A percentile compares a stretch with the other conserved stretches of the same genome.
Evolutionary conservation across 2,888 invertebrate species (phyloP).

Genomic region (Danaus chrysippus): DNA sequence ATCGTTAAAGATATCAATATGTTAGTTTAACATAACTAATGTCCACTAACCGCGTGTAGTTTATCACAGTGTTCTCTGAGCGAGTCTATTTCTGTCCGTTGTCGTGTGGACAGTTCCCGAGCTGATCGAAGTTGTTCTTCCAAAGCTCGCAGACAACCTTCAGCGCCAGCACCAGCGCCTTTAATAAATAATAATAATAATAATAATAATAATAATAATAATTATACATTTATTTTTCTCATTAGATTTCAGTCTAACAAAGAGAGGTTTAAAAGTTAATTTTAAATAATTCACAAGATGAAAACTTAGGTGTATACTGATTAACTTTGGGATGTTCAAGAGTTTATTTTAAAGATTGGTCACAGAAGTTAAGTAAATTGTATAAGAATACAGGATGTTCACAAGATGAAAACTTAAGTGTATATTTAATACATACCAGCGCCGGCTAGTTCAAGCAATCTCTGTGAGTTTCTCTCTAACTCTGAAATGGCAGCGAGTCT

Average conservation of each 20-base stretch:
- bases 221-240: neutral
- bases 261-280: no score
- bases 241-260: neutral
- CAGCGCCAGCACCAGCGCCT: constrained; percentile 77
- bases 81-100: constrained; percentile 87
- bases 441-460: constrained; percentile 81
- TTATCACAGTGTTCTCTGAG: constrained; percentile 84
- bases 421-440: constrained; percentile 50
- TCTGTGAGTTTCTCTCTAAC: constrained; percentile 85
- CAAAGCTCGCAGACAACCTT: constrained; percentile 86
- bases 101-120: constrained; percentile 85
- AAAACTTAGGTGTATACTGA: no score
- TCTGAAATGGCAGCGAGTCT: constrained; percentile 87
- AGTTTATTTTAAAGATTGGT: no score
- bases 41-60: constrained; percentile 81
- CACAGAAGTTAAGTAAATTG: no score
- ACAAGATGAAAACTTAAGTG: no score
- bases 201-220: no score
- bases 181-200: constrained; percentile 9
- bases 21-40: neutral
- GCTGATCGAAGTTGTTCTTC: constrained; percentile 88
- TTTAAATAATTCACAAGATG: no score
- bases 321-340: no score
- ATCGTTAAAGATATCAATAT: neutral
- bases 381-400: no score